phyloP scores from a whole-genome alignment of 2,888 invertebrate genomes.

The Volucella inflata region DNA sequence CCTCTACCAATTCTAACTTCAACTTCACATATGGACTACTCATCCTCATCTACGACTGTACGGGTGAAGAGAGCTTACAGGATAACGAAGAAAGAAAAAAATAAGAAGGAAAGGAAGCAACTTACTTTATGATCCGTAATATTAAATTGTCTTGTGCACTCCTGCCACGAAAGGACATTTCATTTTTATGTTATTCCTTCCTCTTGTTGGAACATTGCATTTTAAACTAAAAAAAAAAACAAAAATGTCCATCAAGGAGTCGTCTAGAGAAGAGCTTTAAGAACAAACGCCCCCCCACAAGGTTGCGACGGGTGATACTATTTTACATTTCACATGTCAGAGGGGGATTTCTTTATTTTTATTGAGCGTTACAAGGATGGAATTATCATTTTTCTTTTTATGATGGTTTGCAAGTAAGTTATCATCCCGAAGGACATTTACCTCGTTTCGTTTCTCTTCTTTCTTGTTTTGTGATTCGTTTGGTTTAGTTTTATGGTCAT shows the following conservation, averaged over 20 bases:
- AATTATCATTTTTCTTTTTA: constrained; percentile 59
- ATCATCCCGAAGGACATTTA: constrained; percentile 28
- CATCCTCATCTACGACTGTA: neutral
- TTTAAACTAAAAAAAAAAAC: constrained; percentile 27
- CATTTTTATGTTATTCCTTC: constrained; percentile 49
- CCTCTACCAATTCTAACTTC: constrained; percentile 34
- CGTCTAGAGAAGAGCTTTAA: constrained; percentile 28
- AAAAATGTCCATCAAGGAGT: constrained; percentile 38
- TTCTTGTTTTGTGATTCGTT: constrained; percentile 28
- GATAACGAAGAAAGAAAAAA: constrained; percentile 39
- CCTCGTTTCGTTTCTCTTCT: constrained; percentile 10
- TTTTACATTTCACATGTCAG: constrained; percentile 75
- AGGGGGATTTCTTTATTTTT: constrained; percentile 71
- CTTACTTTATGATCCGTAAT: constrained; percentile 80
- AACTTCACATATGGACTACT: constrained; percentile 15
- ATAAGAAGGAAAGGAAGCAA: constrained; percentile 60
- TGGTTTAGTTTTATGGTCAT: constrained; percentile 57
- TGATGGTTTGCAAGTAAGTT: constrained; percentile 41
- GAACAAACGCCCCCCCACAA: constrained; percentile 34
- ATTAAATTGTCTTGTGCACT: constrained; percentile 78
- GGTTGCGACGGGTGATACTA: constrained; percentile 57
- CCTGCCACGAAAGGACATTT: constrained; percentile 41
- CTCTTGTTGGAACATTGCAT: constrained; percentile 34
- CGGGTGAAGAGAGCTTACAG: constrained; percentile 42
- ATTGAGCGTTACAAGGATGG: constrained; percentile 67